Evolutionary conservation across 2,888 invertebrate genomes (phyloP), one percentile per base, ranked within the genome.

Genomic region (Pantelozetes paolii): DNA sequence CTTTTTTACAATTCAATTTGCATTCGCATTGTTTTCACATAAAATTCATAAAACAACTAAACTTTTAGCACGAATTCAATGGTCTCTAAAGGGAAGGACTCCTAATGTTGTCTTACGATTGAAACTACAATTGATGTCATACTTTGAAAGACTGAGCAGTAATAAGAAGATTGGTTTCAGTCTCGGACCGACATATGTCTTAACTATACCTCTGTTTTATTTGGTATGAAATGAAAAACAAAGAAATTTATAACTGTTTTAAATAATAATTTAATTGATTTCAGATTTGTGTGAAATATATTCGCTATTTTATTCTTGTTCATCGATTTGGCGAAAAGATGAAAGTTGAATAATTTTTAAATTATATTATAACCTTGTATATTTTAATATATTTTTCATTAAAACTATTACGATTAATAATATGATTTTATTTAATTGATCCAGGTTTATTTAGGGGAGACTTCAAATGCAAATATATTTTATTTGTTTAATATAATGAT

Each of bases 281-380:
- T 18, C 11, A 54, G 54, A 20, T 54, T 54, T 11, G 13, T n/a
- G 26, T 54, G 20, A 6, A 20, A 54, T 54, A 54, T 54, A 54
- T 54, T 23, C 54, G 54, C 11, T 54, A 54, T 54, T 54, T 54
- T 54, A 23, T 54, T 23, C 26, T 54, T 9, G n/a, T 54, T 54
- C 54, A 54, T 45, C 13, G 13, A 45, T 45, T 45, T 13, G 45
- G 15, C 2, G 45, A 45, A 2, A 45, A 45, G 18, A 45, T 45
- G 45, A 45, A 45, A 11, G 45, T 2, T 45, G 13, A 45, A 45
- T 45, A 3, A 45, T 40, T 40, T 18, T 45, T 45, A 6, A 40
- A 40, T n/a, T n/a, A n/a, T n/a, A 40, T 9, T n/a, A n/a, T n/a
- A n/a, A n/a, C n/a, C n/a, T n/a, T n/a, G n/a, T n/a, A n/a, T n/a